Base-by-base conservation (phyloP, 2,797 vertebrate genomes). In the Tinamus major region DNA sequence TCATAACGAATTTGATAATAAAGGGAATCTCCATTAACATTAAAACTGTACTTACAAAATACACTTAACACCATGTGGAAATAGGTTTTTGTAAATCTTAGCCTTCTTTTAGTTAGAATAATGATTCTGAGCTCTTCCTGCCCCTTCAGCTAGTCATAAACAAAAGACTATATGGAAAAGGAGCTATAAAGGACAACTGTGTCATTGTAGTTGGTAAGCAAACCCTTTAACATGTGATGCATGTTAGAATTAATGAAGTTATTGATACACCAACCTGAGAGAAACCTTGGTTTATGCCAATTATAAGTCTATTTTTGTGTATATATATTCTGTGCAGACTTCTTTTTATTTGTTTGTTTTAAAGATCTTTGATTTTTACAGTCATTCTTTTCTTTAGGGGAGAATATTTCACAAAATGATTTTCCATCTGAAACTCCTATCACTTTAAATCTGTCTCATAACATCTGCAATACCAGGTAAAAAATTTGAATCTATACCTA, bases 381-480 rank as follows among this genome's bases (percentile, higher is more conserved):
- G 55, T 92, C 70, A 67, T 96, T 96, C 84, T 95, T 89, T 95
- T 97, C 88, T 93, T 88, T 97, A 98, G 98, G 97, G 94, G 98
- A 98, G 88, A 91, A 84, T 56, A 90, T 96, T 94, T 94, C 97
- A 79, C 97, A 97, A 79, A 97, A 75, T 84, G 96, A 97, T 90
- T 98, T 97, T 87, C 92, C 97, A 91, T 87, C 96, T 89, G 98
- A 98, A 94, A 88, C 97, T 62, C 96, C 98, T 84, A 92, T 98
- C 94, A 95, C 97, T 94, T 95, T 98, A 95, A 98, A 95, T 90
- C 96, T 98, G 49, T 97, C 98, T 83, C 97, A 97, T 94, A 97
- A 96, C 92, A 97, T 97, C 97, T 98, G 98, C 96, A 97, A 95
- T 87, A 97, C 97, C 94, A 97, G 90, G 98, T 98, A 97, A 97